Conservation (phyloP, 2,888 invertebrate species). For the Lydus trimaculatus region DNA sequence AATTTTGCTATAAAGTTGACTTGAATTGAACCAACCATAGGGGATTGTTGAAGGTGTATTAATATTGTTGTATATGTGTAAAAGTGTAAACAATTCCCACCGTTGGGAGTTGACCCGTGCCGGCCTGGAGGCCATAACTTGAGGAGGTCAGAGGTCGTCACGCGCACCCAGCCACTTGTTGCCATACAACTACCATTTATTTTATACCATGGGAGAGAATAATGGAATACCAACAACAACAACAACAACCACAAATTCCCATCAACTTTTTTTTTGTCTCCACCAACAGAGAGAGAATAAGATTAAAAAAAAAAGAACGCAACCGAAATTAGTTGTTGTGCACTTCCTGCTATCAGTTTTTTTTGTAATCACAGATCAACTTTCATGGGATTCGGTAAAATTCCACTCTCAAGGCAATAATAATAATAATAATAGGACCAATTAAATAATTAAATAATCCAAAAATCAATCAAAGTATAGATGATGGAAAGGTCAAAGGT, state of each 20-base stretch:
- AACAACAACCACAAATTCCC: neutral
- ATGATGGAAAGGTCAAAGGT: constrained; percentile 26
- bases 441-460: neutral
- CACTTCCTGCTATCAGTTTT: neutral
- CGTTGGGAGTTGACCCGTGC: constrained; percentile 53
- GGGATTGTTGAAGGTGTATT: neutral
- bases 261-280: neutral
- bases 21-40: neutral
- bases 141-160: constrained; percentile 48
- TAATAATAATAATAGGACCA: too few relatives aligned
- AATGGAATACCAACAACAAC: neutral
- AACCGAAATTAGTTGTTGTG: neutral
- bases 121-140: constrained; percentile 42
- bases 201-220: constrained; percentile 11
- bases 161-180: constrained; percentile 41
- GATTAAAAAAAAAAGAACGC: too few relatives aligned
- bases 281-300: too few relatives aligned
- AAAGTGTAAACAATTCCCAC: constrained; percentile 41
- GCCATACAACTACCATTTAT: constrained; percentile 24
- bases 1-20: neutral
- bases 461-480: neutral
- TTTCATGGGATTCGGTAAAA: neutral
- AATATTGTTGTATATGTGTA: constrained; percentile 1
- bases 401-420: neutral
- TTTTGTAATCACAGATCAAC: neutral